Evolutionary conservation across 2,888 invertebrate species (phyloP), one percentile per base, ranked within the genome.

Genomic region (Autographa pulchrina): DNA sequence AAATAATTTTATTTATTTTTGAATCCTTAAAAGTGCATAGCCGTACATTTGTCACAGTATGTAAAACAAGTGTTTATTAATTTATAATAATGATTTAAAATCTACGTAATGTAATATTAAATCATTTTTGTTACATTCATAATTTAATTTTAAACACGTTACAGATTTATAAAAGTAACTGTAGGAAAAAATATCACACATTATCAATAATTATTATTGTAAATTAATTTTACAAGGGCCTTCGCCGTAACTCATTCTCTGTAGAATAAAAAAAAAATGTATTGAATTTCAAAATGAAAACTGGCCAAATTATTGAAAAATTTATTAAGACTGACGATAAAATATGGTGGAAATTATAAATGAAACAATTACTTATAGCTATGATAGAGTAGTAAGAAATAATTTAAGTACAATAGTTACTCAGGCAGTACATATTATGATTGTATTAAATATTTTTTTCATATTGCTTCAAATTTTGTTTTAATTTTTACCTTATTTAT

Each of bases 361-460:
- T 82, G 80, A 80, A 85, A 85, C 87, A 85, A 83, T 84, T 86
- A 84, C 83, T 76, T 77, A 71, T 78, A 81, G 68, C 70, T 85
- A 77, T 86, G 84, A 80, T 85, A 86, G 83, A 83, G 62, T 75
- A 75, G 64, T 88, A 90, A 88, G 87, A 72, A 80, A 79, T 90
- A 91, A 86, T 85, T 85, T 93, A 92, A 94, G 94, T 94, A 94
- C 93, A 94, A 94, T 93, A 93, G 86, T 90, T 92, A 94, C 91
- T 93, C 91, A 90, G 89, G 92, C 92, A 93, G 90, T 93, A 93
- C 89, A 90, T 92, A 86, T 88, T 84, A 85, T 85, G 81, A 86
- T 84, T 85, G 90, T 89, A 89, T 88, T 91, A 88, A 91, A 92
- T 91, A 90, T 89, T 91, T 86, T 90, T 90, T 91, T 90, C 91